These are phyloP conservation scores for Lissocephala sabroskyi DNA, from an alignment of 2,888 invertebrate genomes.

Conservation along the genomic window DNA sequence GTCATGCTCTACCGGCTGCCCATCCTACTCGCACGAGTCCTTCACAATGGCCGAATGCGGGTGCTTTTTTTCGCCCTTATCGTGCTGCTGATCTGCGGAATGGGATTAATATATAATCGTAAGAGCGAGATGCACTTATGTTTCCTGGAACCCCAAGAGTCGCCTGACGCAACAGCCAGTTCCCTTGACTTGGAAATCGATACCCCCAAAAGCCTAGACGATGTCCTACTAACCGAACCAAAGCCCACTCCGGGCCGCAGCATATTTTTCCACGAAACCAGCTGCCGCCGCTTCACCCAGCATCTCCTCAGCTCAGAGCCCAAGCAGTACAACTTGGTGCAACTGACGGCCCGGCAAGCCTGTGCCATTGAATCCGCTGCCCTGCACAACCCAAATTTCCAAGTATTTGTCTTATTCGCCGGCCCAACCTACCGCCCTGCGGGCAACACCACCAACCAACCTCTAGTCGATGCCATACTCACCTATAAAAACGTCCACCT, in stretches of 20 bases:
- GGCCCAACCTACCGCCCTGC: constrained; percentile 45
- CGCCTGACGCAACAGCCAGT: not conserved
- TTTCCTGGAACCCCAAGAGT: constrained; percentile 41
- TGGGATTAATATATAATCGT: constrained; percentile 32
- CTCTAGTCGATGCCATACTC: constrained; percentile 52
- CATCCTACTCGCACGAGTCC: constrained; percentile 24
- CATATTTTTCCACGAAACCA: constrained; percentile 72
- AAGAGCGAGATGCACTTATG: constrained; percentile 54
- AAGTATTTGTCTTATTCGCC: constrained; percentile 68
- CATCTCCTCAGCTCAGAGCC: not conserved
- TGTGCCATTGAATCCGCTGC: constrained; percentile 72
- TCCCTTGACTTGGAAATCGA: too few species aligned
- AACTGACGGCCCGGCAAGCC: constrained; percentile 66
- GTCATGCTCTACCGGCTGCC: constrained; percentile 39
- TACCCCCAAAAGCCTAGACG: constrained; percentile 40
- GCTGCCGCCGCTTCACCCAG: constrained; percentile 42
- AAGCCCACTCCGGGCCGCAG: constrained; percentile 60
- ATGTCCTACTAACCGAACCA: constrained; percentile 51
- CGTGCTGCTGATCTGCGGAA: constrained; percentile 30
- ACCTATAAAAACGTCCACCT: constrained; percentile 65
- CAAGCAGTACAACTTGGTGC: constrained; percentile 27
- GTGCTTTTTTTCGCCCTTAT: constrained; percentile 49
- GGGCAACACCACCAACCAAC: constrained; percentile 31
- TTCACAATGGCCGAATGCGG: constrained; percentile 48
- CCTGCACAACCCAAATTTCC: constrained; percentile 63